These are phyloP conservation scores for Formica exsecta DNA, from an alignment of 1,140 invertebrate species.

Conservation along the genomic window DNA sequence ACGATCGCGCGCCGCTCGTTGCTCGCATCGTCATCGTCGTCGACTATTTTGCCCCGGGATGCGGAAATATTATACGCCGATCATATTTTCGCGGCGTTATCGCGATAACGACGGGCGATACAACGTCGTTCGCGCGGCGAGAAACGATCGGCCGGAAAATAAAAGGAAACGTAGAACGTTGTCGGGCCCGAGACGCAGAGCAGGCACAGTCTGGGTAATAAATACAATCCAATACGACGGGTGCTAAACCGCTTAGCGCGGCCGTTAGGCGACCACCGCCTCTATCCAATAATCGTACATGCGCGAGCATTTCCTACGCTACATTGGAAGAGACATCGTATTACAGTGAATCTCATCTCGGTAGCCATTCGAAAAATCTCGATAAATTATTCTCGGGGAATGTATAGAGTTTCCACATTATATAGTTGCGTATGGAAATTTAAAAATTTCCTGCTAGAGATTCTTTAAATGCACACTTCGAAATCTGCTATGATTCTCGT, in stretches of 20 bases:
- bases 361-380: background rate
- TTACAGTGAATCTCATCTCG: conserved; percentile 2
- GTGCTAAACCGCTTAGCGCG: conserved; percentile 51
- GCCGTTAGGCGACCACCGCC: conserved; percentile 44
- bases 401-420: background rate
- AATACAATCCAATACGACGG: conserved; percentile 61
- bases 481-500: background rate
- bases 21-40: background rate
- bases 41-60: background rate
- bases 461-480: background rate
- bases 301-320: conserved; percentile 62
- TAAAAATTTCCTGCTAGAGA: background rate
- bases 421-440: background rate
- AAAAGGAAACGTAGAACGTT: conserved; percentile 29
- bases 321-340: conserved; percentile 21
- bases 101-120: conserved; percentile 28
- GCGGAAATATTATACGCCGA: conserved; percentile 40
- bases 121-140: conserved; percentile 32
- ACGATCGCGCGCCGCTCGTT: conserved; percentile 36
- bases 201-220: conserved; percentile 55
- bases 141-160: conserved; percentile 58
- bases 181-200: background rate
- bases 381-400: background rate
- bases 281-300: conserved; percentile 63
- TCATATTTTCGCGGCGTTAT: conserved; percentile 47